Evolutionary conservation across 2,888 invertebrate genomes (phyloP).

Genomic region (Drosophila subsilvestris): DNA sequence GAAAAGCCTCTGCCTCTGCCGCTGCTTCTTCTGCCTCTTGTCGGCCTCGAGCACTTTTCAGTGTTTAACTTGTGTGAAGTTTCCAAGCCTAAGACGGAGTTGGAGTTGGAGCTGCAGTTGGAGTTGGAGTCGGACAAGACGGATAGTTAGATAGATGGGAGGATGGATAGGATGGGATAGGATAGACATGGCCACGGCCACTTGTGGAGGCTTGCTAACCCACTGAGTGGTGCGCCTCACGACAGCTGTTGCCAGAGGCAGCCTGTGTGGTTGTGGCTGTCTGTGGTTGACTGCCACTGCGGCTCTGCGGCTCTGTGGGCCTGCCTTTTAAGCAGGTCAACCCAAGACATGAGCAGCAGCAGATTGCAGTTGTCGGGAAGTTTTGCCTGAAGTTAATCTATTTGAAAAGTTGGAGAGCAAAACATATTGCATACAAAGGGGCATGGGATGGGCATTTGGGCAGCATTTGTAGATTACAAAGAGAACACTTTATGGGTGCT

Average conservation of each 20-base stretch:
- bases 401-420: constrained; percentile 37
- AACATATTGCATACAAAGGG: constrained; percentile 18
- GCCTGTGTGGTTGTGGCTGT: constrained; percentile 18
- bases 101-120: constrained; percentile 43
- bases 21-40: constrained; percentile 2
- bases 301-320: constrained; percentile 50
- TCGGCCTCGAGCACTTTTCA: constrained; percentile 71
- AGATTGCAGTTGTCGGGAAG: constrained; percentile 43
- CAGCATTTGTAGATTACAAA: too few relatives aligned
- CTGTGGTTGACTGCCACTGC: not conserved
- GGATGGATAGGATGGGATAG: not conserved
- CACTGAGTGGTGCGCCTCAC: constrained; percentile 34
- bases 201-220: constrained; percentile 43
- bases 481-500: not conserved
- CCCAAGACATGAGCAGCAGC: constrained; percentile 42
- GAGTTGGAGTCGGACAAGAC: constrained; percentile 50
- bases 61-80: constrained; percentile 74
- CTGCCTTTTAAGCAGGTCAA: constrained; percentile 66
- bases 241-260: constrained; percentile 46
- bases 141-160: constrained; percentile 30
- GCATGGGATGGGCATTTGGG: too few relatives aligned
- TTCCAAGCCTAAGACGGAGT: constrained; percentile 52
- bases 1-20: constrained; percentile 62
- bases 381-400: constrained; percentile 47
- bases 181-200: constrained; percentile 35